Percentiles rank a stretch among this genome's conserved stretches.
Conservation (phyloP, 2,113 vertebrate genomes). For the Sinocyclocheilus rhinocerous region DNA sequence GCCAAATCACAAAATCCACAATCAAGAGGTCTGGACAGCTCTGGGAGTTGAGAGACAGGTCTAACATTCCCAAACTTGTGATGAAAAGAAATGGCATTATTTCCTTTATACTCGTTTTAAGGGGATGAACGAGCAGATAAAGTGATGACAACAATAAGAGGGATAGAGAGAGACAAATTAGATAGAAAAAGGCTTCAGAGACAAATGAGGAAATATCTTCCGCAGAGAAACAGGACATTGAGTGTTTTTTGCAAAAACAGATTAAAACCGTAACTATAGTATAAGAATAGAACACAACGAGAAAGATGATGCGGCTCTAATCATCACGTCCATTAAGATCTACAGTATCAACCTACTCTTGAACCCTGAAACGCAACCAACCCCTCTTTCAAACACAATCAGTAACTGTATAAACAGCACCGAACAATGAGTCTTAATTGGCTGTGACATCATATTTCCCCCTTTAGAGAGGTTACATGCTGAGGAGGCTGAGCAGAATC, state of each 20-base stretch:
- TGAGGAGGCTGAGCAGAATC: constrained; percentile 14
- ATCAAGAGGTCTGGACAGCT: constrained; percentile 30
- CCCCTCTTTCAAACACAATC: constrained; percentile 23
- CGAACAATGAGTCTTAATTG: constrained; percentile 24
- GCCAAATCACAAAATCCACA: not conserved
- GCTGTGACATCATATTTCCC: constrained; percentile 22
- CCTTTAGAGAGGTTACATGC: constrained; percentile 12
- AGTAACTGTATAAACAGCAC: constrained; percentile 10
- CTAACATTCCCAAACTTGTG: constrained; percentile 11
- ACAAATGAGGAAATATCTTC: constrained; percentile 22
- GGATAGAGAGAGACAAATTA: constrained; percentile 20
- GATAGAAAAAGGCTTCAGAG: constrained; percentile 17
- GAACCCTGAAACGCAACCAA: not conserved
- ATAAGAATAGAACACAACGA: not conserved
- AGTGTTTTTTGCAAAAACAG: not conserved
- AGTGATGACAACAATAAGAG: constrained; percentile 4
- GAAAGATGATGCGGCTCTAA: not conserved
- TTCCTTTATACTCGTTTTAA: not conserved
- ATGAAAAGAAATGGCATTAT: constrained; percentile 23
- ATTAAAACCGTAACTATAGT: not conserved
- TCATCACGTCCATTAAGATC: constrained; percentile 17
- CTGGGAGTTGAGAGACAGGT: not conserved
- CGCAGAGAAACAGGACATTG: not conserved
- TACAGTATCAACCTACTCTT: constrained; percentile 17
- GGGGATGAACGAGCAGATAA: constrained; percentile 1